phyloP scores from a whole-genome alignment of 2,888 invertebrate species.

The Xanthorhoe spadicearia region DNA sequence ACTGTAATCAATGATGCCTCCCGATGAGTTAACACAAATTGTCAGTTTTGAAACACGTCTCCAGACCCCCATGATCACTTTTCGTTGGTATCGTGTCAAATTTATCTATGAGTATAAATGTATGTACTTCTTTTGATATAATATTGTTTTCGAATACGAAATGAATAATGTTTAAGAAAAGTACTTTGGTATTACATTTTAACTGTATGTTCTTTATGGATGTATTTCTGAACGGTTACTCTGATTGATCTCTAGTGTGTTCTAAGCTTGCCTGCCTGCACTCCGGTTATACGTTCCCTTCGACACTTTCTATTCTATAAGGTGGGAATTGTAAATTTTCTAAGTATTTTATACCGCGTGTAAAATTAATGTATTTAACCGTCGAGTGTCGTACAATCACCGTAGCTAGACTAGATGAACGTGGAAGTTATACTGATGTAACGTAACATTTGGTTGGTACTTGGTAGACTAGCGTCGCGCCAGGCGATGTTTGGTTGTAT shows the following conservation, averaged over 20 bases:
- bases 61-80: constrained; percentile 34
- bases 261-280: constrained; percentile 38
- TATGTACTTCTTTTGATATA: constrained; percentile 77
- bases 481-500: constrained; percentile 7
- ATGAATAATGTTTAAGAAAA: constrained; percentile 77
- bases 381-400: constrained; percentile 60
- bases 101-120: constrained; percentile 66
- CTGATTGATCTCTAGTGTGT: constrained; percentile 63
- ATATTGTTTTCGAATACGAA: constrained; percentile 76
- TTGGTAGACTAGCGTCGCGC: constrained; percentile 36
- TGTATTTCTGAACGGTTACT: constrained; percentile 68
- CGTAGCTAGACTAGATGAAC: constrained; percentile 54
- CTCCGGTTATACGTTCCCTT: constrained; percentile 38
- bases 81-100: constrained; percentile 66
- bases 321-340: constrained; percentile 82
- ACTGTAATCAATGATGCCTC: constrained; percentile 38
- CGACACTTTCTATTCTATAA: constrained; percentile 65
- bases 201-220: constrained; percentile 70
- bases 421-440: constrained; percentile 47
- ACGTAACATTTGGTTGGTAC: constrained; percentile 21
- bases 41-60: constrained; percentile 33
- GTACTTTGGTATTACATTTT: constrained; percentile 81
- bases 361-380: constrained; percentile 76
- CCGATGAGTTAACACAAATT: constrained; percentile 31
- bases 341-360: constrained; percentile 83